Percentiles rank a stretch among this genome's conserved stretches.
Conservation (phyloP, 2,888 invertebrate species). For the Tachina lurida region DNA sequence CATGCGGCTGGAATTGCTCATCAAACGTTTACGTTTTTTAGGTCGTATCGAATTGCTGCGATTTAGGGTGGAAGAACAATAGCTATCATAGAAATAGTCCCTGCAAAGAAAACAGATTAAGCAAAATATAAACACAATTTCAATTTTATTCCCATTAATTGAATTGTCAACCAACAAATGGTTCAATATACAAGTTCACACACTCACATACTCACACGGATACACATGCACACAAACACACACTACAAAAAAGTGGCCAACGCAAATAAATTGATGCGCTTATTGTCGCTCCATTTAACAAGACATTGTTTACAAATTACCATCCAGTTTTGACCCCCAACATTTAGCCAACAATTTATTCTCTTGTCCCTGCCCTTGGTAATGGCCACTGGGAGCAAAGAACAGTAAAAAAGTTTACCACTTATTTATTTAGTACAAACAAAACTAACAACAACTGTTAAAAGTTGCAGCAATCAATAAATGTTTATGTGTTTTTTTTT, state of each 20-base stretch:
- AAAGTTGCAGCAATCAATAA: slow-evolving; percentile 66
- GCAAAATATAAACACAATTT: slow-evolving; percentile 58
- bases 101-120: slow-evolving; percentile 75
- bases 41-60: slow-evolving; percentile 81
- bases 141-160: slow-evolving; percentile 72
- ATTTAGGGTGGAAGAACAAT: slow-evolving; percentile 82
- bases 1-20: slow-evolving; percentile 79
- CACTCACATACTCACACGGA: background rate
- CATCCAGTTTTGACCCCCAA: slow-evolving; percentile 65
- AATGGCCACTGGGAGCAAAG: slow-evolving; percentile 57
- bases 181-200: slow-evolving; percentile 24
- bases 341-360: slow-evolving; percentile 64
- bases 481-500: slow-evolving; percentile 46
- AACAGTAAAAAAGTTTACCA: slow-evolving; percentile 41
- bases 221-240: too few relatives aligned
- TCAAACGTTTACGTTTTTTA: slow-evolving; percentile 83
- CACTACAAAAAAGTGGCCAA: slow-evolving; percentile 59
- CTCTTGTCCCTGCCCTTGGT: slow-evolving; percentile 53
- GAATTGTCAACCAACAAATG: slow-evolving; percentile 73
- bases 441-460: slow-evolving; percentile 51
- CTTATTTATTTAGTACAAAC: slow-evolving; percentile 55
- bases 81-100: slow-evolving; percentile 86
- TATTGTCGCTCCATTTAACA: slow-evolving; percentile 74
- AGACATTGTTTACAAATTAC: slow-evolving; percentile 74
- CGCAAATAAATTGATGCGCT: slow-evolving; percentile 72